These are phyloP conservation scores for Lepus townsendii DNA, from an alignment of 2,797 vertebrate genomes.

Conservation along the genomic window DNA sequence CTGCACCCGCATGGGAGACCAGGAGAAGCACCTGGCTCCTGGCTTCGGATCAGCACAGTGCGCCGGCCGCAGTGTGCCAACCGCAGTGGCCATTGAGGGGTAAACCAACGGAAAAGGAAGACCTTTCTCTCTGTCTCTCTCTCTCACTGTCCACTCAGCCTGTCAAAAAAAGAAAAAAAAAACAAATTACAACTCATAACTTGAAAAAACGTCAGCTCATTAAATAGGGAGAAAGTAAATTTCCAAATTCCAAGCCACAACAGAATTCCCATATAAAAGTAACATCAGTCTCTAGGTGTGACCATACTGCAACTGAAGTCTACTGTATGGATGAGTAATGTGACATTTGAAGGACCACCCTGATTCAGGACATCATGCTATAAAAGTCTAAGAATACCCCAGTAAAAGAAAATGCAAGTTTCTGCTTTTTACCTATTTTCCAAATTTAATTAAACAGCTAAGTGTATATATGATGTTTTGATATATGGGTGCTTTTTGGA, in stretches of 20 bases:
- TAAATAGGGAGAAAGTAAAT: not conserved
- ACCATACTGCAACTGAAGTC: not conserved
- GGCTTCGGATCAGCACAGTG: too few relatives aligned
- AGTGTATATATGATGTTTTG: too few relatives aligned
- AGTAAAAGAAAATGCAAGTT: not conserved
- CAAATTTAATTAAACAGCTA: not conserved
- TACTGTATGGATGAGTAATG: not conserved
- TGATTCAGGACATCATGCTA: not conserved
- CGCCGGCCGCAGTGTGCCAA: too few relatives aligned
- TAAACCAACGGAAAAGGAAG: too few relatives aligned
- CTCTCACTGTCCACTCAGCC: too few relatives aligned
- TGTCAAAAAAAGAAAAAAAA: too few relatives aligned
- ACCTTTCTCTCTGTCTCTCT: too few relatives aligned
- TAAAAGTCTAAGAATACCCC: not conserved
- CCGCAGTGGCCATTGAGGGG: too few relatives aligned
- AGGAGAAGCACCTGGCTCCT: too few relatives aligned
- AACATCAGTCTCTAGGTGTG: not conserved
- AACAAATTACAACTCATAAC: not conserved
- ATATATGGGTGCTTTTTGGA: too few relatives aligned
- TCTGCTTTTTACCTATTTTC: not conserved
- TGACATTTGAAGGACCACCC: not conserved
- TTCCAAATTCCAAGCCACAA: not conserved
- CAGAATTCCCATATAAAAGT: not conserved
- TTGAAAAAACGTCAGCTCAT: not conserved
- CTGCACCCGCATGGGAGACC: too few relatives aligned